These are phyloP conservation scores for Ardeotis arabs DNA, from an alignment of 2,113 vertebrate species.

Conservation along the genomic window DNA sequence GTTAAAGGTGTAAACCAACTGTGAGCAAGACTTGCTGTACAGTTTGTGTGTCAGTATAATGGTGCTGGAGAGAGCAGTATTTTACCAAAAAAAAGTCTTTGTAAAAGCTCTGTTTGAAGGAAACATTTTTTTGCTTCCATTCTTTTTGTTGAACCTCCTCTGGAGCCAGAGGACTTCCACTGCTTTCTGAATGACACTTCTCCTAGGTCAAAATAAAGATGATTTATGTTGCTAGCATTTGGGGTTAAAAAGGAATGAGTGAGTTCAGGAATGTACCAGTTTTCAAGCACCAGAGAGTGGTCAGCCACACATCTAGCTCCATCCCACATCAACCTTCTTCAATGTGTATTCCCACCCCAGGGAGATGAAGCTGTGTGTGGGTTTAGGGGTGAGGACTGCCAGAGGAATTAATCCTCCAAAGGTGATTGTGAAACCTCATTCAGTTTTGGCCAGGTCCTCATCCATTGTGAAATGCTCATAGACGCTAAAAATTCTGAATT, in stretches of 20 bases:
- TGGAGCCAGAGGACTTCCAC: background rate
- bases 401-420: background rate
- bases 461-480: background rate
- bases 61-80: background rate
- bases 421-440: background rate
- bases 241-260: background rate
- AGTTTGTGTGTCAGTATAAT: too few relatives aligned
- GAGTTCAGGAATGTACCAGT: background rate
- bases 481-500: background rate
- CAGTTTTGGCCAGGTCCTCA: background rate
- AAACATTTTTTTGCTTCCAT: background rate
- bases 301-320: background rate
- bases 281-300: background rate
- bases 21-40: background rate
- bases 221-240: background rate
- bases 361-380: background rate
- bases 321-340: rapidly evolving
- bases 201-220: background rate
- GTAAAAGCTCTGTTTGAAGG: background rate
- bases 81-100: background rate
- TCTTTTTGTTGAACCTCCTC: background rate
- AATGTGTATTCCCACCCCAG: background rate
- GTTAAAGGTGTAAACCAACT: background rate
- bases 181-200: background rate
- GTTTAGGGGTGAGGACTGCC: background rate